phyloP scores from a whole-genome alignment of 2,888 invertebrate genomes.

The Tipula lateralis region DNA sequence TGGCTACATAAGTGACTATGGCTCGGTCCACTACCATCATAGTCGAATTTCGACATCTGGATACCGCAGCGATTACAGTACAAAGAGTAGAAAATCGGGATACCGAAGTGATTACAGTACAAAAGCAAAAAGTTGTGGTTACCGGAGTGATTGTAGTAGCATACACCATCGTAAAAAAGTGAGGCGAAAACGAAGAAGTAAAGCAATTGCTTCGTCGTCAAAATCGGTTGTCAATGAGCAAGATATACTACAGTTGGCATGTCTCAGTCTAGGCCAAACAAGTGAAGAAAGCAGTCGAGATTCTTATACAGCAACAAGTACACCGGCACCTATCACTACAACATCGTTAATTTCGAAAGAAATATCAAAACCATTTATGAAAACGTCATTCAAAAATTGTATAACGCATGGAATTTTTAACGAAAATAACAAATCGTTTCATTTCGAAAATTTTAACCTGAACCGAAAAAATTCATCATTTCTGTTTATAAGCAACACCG shows the following conservation, averaged over 20 bases:
- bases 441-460: constrained; percentile 45
- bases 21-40: constrained; percentile 45
- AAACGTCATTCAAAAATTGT: background rate
- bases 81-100: constrained; percentile 56
- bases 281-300: constrained; percentile 46
- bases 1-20: constrained; percentile 60
- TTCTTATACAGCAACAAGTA: constrained; percentile 35
- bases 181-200: constrained; percentile 41
- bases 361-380: background rate
- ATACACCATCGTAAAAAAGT: constrained; percentile 49
- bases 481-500: background rate
- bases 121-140: constrained; percentile 44
- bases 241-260: constrained; percentile 56
- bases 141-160: constrained; percentile 43
- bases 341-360: background rate
- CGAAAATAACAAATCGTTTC: background rate
- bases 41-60: constrained; percentile 52
- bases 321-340: background rate
- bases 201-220: constrained; percentile 33
- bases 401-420: background rate
- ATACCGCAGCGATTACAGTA: constrained; percentile 58
- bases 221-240: constrained; percentile 57
- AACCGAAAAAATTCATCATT: constrained; percentile 38
- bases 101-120: constrained; percentile 56
- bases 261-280: constrained; percentile 56